These are phyloP conservation scores for Lasioglossum lativentre DNA, from an alignment of 2,888 invertebrate genomes.

Conservation along the genomic window DNA sequence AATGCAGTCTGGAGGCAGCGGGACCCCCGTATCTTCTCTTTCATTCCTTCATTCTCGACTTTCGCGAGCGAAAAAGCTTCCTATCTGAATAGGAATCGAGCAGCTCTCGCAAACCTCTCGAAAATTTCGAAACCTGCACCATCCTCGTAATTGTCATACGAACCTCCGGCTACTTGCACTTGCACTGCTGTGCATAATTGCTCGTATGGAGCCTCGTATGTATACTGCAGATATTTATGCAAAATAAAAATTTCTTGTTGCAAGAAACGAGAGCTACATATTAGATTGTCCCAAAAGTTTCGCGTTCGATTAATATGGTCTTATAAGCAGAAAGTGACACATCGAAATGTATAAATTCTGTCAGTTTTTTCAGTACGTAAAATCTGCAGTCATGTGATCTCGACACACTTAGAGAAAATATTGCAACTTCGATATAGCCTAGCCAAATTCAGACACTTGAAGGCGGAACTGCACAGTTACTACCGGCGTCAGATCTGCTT, in stretches of 20 bases:
- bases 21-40: constrained; percentile 10
- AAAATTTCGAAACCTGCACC: neutral
- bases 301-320: neutral
- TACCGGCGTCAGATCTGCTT: constrained; percentile 70
- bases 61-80: neutral
- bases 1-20: neutral
- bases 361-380: neutral
- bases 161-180: neutral
- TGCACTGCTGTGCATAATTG: neutral
- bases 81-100: neutral
- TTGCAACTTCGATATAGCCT: neutral
- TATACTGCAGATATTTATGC: neutral
- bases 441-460: constrained; percentile 51
- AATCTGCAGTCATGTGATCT: neutral
- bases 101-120: neutral
- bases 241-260: neutral
- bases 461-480: constrained; percentile 51
- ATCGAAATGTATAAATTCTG: neutral
- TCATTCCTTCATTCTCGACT: constrained; percentile 23
- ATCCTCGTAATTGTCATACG: neutral
- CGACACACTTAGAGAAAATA: neutral
- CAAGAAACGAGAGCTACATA: neutral
- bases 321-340: neutral
- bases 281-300: too few relatives aligned
- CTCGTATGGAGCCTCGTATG: neutral